Evolutionary conservation across 2,888 invertebrate species (phyloP), one percentile per base, ranked within the genome.

Genomic region (Drosophila pseudotalamancana): DNA sequence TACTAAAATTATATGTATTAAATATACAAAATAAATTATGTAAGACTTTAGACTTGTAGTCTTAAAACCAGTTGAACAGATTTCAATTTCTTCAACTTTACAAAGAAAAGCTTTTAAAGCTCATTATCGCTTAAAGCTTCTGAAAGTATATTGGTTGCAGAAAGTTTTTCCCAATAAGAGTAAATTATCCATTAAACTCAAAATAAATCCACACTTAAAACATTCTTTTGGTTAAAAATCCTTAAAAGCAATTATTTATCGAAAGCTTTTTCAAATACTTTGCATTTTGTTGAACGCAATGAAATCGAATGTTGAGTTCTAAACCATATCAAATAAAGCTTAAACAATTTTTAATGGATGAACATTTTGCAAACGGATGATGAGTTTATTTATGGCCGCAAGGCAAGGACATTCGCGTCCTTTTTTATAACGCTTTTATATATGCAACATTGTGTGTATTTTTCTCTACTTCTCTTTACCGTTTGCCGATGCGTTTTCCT

Each of bases 401-500:
- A 8, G 12, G n/a, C 9, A 23, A 29, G 27, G 16, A 19, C 59
- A 18, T 25, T 16, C 19, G 8, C n/a, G 12, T 9, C 19, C 16
- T 29, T 18, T 45, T 50, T 63, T 19, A 53, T 42, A 48, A 25
- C 32, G 32, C 35, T 29, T 6, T 39, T 53, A 37, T 39, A 49
- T 40, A 23, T 16, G 12, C 5, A n/a, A n/a, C n/a, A n/a, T 21
- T 34, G 27, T 31, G 19, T 19, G n/a, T n/a, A 46, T 37, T 39
- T 14, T 34, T 34, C 42, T 31, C 42, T 37, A 19, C 16, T 3
- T 27, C 12, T 35, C 31, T 29, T 40, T 16, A 3, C 40, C 29
- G 50, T 2, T 49, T 45, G 19, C 63, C 79, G 79, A 85, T 74
- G 85, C 68, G 66, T 65, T 77, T 71, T n/a, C n/a, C n/a, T n/a